These are phyloP conservation scores for Syritta pipiens DNA, from an alignment of 2,888 invertebrate genomes.

Conservation along the genomic window DNA sequence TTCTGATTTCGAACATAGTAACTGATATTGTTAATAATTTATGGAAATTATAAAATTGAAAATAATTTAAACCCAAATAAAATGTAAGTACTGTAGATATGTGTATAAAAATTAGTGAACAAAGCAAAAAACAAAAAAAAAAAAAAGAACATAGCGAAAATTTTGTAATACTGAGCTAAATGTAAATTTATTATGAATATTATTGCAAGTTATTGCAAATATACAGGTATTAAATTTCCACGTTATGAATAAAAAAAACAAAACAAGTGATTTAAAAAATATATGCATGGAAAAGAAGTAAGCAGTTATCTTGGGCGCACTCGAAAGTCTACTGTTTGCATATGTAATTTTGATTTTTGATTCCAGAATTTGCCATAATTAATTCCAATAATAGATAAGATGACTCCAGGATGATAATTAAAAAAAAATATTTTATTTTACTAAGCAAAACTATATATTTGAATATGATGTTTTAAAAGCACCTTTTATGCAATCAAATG, in stretches of 20 bases:
- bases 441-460: neutral
- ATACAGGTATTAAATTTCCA: slow-evolving; percentile 63
- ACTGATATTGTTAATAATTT: slow-evolving; percentile 48
- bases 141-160: slow-evolving; percentile 43
- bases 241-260: slow-evolving; percentile 27
- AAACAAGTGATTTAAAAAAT: slow-evolving; percentile 30
- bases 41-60: slow-evolving; percentile 29
- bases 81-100: slow-evolving; percentile 68
- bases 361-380: slow-evolving; percentile 43
- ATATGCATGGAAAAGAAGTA: slow-evolving; percentile 19
- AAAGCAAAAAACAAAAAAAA: slow-evolving; percentile 18
- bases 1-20: slow-evolving; percentile 49
- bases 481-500: neutral
- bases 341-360: slow-evolving; percentile 31
- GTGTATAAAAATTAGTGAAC: slow-evolving; percentile 63
- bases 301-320: slow-evolving; percentile 42
- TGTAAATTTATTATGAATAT: slow-evolving; percentile 40
- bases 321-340: slow-evolving; percentile 31
- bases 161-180: slow-evolving; percentile 68
- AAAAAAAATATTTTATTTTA: too few species aligned
- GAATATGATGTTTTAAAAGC: neutral
- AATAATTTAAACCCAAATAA: slow-evolving; percentile 43
- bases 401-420: too few species aligned
- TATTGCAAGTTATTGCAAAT: slow-evolving; percentile 58
- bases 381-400: slow-evolving; percentile 31